Conservation (phyloP, 35 echinoderm and acorn worm species). For the Ptychodera flava region DNA sequence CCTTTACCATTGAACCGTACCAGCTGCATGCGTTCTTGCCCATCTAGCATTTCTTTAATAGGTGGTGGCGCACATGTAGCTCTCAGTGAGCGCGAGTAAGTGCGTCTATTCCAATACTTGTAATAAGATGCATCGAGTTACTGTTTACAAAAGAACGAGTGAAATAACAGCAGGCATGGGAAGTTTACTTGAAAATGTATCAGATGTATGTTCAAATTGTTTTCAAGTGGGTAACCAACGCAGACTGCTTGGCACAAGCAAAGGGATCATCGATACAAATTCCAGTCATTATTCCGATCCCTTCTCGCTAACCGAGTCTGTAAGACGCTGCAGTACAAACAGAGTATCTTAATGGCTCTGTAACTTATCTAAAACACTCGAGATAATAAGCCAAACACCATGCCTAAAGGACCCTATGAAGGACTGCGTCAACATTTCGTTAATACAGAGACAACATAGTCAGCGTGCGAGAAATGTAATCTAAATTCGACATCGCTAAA, state of each 20-base stretch:
- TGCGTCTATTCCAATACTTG: neutral
- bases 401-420: neutral
- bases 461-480: neutral
- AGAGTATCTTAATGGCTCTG: neutral
- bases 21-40: neutral
- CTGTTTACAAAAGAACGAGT: neutral
- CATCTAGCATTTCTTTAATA: neutral
- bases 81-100: neutral
- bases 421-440: neutral
- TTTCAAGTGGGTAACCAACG: too few species aligned
- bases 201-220: neutral
- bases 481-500: too few species aligned
- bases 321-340: neutral
- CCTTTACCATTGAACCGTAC: neutral
- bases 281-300: neutral
- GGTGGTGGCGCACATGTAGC: neutral
- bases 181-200: neutral
- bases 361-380: neutral
- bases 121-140: neutral
- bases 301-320: neutral
- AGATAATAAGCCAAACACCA: neutral
- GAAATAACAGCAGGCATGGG: neutral
- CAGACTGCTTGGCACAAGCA: too few species aligned
- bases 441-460: neutral
- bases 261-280: neutral